Evolutionary conservation across 2,113 vertebrate species (phyloP), one percentile per base, ranked within the genome.

Genomic region (Lepidothrix coronata): DNA sequence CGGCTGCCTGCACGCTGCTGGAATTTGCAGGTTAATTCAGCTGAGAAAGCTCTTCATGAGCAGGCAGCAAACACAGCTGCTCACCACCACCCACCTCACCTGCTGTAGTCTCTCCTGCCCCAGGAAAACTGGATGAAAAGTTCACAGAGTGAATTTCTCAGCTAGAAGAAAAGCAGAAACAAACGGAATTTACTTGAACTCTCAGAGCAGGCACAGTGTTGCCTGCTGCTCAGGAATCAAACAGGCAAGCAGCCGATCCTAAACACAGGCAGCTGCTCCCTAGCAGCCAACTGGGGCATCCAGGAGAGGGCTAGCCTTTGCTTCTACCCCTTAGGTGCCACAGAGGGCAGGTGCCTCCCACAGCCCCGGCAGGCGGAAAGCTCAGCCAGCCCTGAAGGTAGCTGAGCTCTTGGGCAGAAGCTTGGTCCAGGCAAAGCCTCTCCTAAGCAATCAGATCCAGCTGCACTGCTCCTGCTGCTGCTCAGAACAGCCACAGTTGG

Each of bases 161-260:
- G 91, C 93, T 92, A 91, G 89, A 91, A 75, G 59, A 84, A 91
- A 88, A 63, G 80, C 83, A 96, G 83, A 96, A 96, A 91, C 96
- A 92, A 96, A 95, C 67, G 77, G 58, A 92, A 52, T 51, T 88
- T 66, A n/a, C 84, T 80, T 92, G 83, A 92, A 92, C 95, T 80
- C 8, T 76, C 91, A 41, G 93, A 96, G 95, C 91, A 57, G 86
- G 89, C 2, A 1, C 16, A 7, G 43, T 9, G 41, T 7, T 88
- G 75, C 93, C 89, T 83, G 89, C 91, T 93, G 91, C 59, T 92
- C 5, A 0, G 89, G 71, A 86, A 92, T 92, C 89, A 79, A 90
- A 66, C 63, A 91, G 78, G 66, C 43, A 44, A 72, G 61, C 0
- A 2, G n/a, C 67, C 76, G 79, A 46, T 49, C 51, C 43, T 18